Conservation (phyloP, 2,113 vertebrate species). For the Regulus satrapa region DNA sequence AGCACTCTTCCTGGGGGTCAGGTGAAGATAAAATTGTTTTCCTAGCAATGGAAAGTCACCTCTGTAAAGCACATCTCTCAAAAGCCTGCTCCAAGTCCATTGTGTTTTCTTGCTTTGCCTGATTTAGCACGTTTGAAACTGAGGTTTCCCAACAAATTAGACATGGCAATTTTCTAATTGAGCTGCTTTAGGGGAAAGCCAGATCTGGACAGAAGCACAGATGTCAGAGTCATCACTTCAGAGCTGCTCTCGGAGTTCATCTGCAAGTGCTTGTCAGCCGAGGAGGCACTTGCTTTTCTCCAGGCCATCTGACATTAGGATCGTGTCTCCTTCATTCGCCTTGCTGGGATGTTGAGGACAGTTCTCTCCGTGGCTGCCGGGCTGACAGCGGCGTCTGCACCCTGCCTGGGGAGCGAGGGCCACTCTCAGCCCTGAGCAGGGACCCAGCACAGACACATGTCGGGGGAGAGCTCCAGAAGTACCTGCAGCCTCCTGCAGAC, state of each 20-base stretch:
- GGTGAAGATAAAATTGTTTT: not conserved
- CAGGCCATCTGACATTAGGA: slow-evolving; percentile 2
- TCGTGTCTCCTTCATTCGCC: slow-evolving; percentile 40
- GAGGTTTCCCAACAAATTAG: not conserved
- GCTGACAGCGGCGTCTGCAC: not conserved
- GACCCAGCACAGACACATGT: not conserved
- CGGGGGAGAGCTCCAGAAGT: too few relatives aligned
- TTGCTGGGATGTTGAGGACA: slow-evolving; percentile 16
- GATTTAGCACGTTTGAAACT: not conserved
- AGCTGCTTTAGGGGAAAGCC: not conserved
- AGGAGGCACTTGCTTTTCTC: not conserved
- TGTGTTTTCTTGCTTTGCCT: not conserved
- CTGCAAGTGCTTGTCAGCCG: not conserved
- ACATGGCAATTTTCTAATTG: not conserved
- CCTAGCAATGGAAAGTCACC: not conserved
- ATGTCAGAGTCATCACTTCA: not conserved
- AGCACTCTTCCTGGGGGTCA: not conserved
- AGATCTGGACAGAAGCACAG: not conserved
- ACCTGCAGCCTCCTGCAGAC: not conserved
- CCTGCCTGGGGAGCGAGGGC: not conserved
- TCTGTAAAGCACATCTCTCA: not conserved
- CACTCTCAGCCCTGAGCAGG: not conserved
- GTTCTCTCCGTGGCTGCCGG: slow-evolving; percentile 33
- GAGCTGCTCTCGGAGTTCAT: not conserved
- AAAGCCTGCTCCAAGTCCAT: not conserved